Base-by-base conservation (phyloP, 2,888 invertebrate genomes). In the Odontocolon sp. region DNA sequence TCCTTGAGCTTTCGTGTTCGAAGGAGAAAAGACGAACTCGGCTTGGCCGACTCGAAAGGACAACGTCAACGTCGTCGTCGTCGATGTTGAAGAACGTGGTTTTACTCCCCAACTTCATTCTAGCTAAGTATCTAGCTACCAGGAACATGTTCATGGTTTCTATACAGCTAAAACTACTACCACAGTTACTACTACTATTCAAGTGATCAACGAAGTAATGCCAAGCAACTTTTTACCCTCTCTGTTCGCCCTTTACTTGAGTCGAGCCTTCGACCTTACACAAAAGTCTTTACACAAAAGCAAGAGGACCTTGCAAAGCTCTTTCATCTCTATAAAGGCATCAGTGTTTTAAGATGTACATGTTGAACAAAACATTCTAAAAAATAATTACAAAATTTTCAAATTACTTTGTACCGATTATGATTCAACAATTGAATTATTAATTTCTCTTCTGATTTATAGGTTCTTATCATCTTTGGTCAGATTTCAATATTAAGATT, bases 171-270 rank as follows among this genome's bases (percentile, higher is more conserved):
- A 42, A 18, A 14, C 45, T 16, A 2, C 54, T 42, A 33, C 42
- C 54, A 54, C 45, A 45, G 18, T 50, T 31, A n/a, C 21, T 67
- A 28, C 23, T 14, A 2, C 42, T 14, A 33, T 3, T 23, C 40
- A 18, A 33, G 6, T 38, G 64, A 59, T 75, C 57, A 23, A 59
- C 42, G 50, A 31, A 71, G 50, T 26, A 57, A 52, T 67, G 28
- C 28, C 33, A 66, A 54, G 54, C 56, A 67, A 67, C 47, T 72
- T 72, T 72, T 54, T 72, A 18, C 47, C 52, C 26, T 40, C 23
- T 40, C 47, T 8, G 9, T 33, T 47, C 50, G 18, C 31, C 42
- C 47, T 23, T 14, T 66, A 16, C 4, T 16, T 38, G 14, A 33
- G 2, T 18, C 5, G 26, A 18, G 9, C 33, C 4, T 16, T n/a